A percentile compares a stretch with the other conserved stretches of the same genome.
Conservation (phyloP, 2,888 invertebrate species). For the Girardia tigrina region DNA sequence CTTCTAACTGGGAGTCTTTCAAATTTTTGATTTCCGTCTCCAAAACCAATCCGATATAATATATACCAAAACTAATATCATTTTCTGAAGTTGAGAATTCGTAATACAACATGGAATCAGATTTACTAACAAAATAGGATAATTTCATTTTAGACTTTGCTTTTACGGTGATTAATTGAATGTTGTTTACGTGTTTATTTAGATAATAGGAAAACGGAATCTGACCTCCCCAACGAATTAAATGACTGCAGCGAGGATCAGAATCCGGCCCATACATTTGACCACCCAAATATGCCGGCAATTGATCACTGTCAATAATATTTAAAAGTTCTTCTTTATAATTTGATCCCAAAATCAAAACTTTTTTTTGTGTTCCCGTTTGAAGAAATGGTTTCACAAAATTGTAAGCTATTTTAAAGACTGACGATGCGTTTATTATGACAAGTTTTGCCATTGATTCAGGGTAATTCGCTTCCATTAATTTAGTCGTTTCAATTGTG, state of each 20-base stretch:
- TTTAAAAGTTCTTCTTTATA: conserved; percentile 41
- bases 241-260: conserved; percentile 40
- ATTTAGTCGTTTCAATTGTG: conserved; percentile 34
- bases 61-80: conserved; percentile 27
- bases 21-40: neutral
- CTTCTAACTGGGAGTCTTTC: neutral
- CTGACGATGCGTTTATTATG: conserved; percentile 37
- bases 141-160: neutral
- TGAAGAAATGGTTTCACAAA: conserved; percentile 33
- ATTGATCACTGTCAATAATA: conserved; percentile 42
- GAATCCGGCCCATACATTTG: conserved; percentile 42
- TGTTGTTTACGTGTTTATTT: neutral
- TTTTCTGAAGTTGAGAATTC: conserved; percentile 28
- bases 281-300: conserved; percentile 44
- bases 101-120: neutral
- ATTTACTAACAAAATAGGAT: neutral
- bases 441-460: conserved; percentile 36
- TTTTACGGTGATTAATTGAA: neutral
- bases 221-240: conserved; percentile 31
- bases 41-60: too few relatives aligned
- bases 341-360: conserved; percentile 30
- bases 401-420: conserved; percentile 21
- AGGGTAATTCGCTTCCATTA: conserved; percentile 39
- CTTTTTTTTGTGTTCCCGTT: conserved; percentile 24
- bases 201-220: conserved; percentile 21